Base-by-base conservation (phyloP, 2,113 vertebrate species). In the Lophochroa leadbeateri region DNA sequence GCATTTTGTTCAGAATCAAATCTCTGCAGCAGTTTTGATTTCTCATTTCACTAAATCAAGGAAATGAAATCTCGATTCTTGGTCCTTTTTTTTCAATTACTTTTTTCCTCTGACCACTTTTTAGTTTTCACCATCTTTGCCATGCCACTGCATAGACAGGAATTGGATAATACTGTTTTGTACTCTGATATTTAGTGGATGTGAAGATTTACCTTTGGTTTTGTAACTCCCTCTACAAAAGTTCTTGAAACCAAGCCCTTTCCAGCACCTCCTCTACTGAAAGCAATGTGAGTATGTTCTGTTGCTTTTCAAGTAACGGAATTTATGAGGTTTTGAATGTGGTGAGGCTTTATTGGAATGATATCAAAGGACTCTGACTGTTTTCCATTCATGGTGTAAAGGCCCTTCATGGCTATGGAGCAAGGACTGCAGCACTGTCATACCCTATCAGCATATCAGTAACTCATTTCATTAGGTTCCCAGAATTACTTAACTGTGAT, bases 231-330 rank as follows among this genome's bases (percentile, higher is more conserved):
- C 17, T n/a, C 43, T 63, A 52, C 50, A 69, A 50, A 87, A 64
- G 14, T 82, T 85, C 63, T 93, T 61, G 65, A 76, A 91, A 85
- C 11, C 69, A 85, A 87, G 27, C 41, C 63, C n/a, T 87, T 95
- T 76, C 47, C 60, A 85, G 81, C 50, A 47, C 25, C 69, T 91
- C 74, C 44, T 79, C 55, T 92, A 61, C 64, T 70, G 61, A 95
- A 83, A 88, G 81, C 47, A 47, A 12, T 41, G 43, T 13, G 65
- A 90, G 39, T 47, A 46, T 44, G 43, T 78, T 94, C 53, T 95
- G 52, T 41, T 94, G 71, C 79, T 93, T 96, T 96, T 92, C 74
- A 94, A 82, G 65, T 43, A 86, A 58, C n/a, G 69, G 75, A 88
- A 95, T 96, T 91, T 96, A 91, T 37, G 58, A 87, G 81, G 64